These are phyloP conservation scores for Caenorhabditis drosophilae DNA, from an alignment of 2,888 invertebrate genomes.

Conservation along the genomic window DNA sequence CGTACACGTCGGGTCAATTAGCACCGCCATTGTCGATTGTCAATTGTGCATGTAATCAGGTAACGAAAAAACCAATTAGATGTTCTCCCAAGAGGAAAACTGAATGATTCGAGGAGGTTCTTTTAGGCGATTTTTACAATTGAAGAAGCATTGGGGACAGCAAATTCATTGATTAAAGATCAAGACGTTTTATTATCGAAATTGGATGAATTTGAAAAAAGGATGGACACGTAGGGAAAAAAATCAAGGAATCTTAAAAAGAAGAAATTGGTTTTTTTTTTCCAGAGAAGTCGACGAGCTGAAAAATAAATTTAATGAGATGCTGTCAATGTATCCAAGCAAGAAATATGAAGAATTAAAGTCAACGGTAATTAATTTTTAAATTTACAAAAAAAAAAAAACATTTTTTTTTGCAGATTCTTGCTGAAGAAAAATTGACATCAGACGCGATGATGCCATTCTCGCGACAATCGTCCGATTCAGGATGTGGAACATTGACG, in stretches of 20 bases:
- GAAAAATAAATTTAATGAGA: slow-evolving; percentile 7
- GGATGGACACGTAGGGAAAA: slow-evolving; percentile 19
- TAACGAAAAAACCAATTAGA: neutral
- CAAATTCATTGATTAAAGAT: slow-evolving; percentile 41
- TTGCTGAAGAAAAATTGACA: slow-evolving; percentile 26
- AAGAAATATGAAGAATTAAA: slow-evolving; percentile 5
- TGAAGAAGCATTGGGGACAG: slow-evolving; percentile 51
- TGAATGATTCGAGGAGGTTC: neutral
- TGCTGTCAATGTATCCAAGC: slow-evolving; percentile 8
- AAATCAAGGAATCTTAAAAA: too few relatives aligned
- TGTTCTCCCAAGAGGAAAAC: too few relatives aligned
- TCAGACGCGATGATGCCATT: slow-evolving; percentile 15
- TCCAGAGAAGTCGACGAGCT: slow-evolving; percentile 17
- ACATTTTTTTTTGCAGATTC: slow-evolving; percentile 16
- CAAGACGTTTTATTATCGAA: slow-evolving; percentile 37
- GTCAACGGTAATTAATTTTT: neutral
- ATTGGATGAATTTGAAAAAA: slow-evolving; percentile 42
- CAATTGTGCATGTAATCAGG: slow-evolving; percentile 61
- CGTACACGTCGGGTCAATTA: slow-evolving; percentile 89
- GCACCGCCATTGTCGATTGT: slow-evolving; percentile 76
- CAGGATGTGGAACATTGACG: slow-evolving; percentile 28
- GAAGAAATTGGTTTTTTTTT: too few relatives aligned
- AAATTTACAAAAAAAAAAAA: neutral
- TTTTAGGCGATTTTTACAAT: slow-evolving; percentile 55
- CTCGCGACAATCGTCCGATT: slow-evolving; percentile 35